A percentile compares a stretch with the other conserved stretches of the same genome.
phyloP scores from a whole-genome alignment of 2,888 invertebrate genomes.

The Epinotia demarniana region DNA sequence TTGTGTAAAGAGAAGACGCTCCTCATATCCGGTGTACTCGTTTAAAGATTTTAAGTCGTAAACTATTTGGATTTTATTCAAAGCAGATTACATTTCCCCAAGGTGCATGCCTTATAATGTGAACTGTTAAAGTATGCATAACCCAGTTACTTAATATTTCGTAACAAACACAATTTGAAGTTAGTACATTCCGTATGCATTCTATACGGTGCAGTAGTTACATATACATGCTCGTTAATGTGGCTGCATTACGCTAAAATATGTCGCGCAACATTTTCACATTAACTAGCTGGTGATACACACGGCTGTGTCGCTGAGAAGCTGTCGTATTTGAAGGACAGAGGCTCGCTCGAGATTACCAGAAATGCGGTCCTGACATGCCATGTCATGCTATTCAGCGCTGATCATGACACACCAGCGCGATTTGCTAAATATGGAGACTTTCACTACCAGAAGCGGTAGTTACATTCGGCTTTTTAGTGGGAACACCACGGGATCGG shows the following conservation, averaged over 20 bases:
- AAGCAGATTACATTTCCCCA: neutral
- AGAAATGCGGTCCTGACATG: no score
- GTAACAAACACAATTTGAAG: conserved; percentile 16
- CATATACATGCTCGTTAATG: conserved; percentile 1
- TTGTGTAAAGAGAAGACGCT: no score
- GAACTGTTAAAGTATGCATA: neutral
- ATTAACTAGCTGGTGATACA: conserved; percentile 15
- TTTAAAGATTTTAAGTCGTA: no score
- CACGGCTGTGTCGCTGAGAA: conserved; percentile 1
- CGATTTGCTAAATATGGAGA: no score
- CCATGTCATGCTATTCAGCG: no score
- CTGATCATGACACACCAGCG: no score
- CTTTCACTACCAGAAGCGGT: no score
- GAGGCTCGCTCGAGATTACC: neutral
- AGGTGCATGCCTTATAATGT: neutral
- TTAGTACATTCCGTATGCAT: conserved; percentile 6
- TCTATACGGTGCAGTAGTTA: conserved; percentile 3
- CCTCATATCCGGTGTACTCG: no score
- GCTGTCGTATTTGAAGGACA: neutral
- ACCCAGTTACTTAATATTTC: conserved; percentile 12
- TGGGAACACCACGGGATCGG: no score
- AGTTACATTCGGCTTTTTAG: no score
- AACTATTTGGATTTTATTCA: neutral
- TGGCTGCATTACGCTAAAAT: conserved; percentile 18
- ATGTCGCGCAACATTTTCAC: conserved; percentile 22